Base-by-base conservation (phyloP, 1,140 invertebrate genomes). In the Potamilus streckersoni region DNA sequence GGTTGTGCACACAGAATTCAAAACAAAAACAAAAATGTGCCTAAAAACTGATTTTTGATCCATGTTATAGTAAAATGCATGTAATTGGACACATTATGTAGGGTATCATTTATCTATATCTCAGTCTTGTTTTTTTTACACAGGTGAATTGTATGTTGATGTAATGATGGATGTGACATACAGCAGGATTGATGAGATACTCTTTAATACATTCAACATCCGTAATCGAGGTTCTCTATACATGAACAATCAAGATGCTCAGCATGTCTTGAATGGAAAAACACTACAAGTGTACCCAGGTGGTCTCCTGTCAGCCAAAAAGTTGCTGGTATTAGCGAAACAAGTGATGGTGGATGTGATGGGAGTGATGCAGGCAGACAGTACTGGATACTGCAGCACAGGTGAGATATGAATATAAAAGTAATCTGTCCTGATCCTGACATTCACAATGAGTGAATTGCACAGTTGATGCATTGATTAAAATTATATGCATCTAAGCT, bases 171-270 rank as follows among this genome's bases (percentile, higher is more conserved):
- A 86, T 63, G 71, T 84, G 13, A 58, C 74, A 49, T 79, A 80
- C n/a, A 71, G 78, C 16, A 69, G 79, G 61, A 79, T 83, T 23
- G 81, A 85, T 78, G 74, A 74, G 19, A 79, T 86, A 49, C 56
- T 62, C 23, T 86, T 86, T 70, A 71, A 69, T 19, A 73, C 82
- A 27, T 83, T 86, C 56, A 79, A 79, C 71, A 83, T 86, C 38
- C 74, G 85, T n/a, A 86, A 86, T 75, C 73, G 79, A 55, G 85
- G 85, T 13, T 79, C 75, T 13, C 72, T 86, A 72, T 74, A 75
- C 8, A 81, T 81, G 74, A 66, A 85, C 72, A 86, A 85, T 76
- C 80, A 74, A 14, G 49, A 74, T 19, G 62, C 71, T 16, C 65
- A 73, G 20, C 82, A 82, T 16, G 73, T 73, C 58, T 67, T 85